These are phyloP conservation scores for Euthynnus affinis DNA, from an alignment of 2,797 vertebrate species.

Conservation along the genomic window DNA sequence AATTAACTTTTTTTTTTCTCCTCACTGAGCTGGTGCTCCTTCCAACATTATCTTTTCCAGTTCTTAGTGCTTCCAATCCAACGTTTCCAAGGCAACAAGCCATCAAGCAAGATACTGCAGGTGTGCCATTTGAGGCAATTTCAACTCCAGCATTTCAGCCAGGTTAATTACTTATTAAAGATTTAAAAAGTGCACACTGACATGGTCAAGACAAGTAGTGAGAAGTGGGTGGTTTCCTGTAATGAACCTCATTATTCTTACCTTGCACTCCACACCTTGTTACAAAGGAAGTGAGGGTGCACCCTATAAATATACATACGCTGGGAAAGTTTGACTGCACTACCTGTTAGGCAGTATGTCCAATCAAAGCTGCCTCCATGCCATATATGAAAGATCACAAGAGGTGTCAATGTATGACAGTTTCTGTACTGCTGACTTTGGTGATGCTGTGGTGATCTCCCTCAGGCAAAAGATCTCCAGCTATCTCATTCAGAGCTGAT, in stretches of 20 bases:
- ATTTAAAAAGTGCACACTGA: constrained; percentile 62
- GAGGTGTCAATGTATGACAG: constrained; percentile 63
- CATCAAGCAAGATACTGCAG: constrained; percentile 58
- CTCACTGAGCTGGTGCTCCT: constrained; percentile 57
- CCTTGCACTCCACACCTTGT: constrained; percentile 42
- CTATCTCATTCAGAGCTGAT: constrained; percentile 51
- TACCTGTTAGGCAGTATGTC: constrained; percentile 62
- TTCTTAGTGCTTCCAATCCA: constrained; percentile 61
- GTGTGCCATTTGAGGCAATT: constrained; percentile 67
- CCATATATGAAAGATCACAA: constrained; percentile 71
- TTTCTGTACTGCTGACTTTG: constrained; percentile 65
- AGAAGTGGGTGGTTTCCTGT: constrained; percentile 64
- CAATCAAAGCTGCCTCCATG: constrained; percentile 72
- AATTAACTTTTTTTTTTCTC: constrained; percentile 73
- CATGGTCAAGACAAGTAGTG: constrained; percentile 59
- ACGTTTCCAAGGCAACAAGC: constrained; percentile 82
- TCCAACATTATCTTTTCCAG: constrained; percentile 71
- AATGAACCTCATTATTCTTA: constrained; percentile 79
- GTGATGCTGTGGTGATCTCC: constrained; percentile 64
- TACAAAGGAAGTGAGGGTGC: constrained; percentile 50
- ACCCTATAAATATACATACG: constrained; percentile 73
- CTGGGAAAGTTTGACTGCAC: constrained; percentile 48
- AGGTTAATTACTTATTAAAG: constrained; percentile 79
- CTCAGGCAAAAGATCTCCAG: constrained; percentile 63
- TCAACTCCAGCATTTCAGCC: constrained; percentile 58